These are phyloP conservation scores for Drosophila biarmipes DNA, from an alignment of 1,140 invertebrate genomes.

Conservation along the genomic window DNA sequence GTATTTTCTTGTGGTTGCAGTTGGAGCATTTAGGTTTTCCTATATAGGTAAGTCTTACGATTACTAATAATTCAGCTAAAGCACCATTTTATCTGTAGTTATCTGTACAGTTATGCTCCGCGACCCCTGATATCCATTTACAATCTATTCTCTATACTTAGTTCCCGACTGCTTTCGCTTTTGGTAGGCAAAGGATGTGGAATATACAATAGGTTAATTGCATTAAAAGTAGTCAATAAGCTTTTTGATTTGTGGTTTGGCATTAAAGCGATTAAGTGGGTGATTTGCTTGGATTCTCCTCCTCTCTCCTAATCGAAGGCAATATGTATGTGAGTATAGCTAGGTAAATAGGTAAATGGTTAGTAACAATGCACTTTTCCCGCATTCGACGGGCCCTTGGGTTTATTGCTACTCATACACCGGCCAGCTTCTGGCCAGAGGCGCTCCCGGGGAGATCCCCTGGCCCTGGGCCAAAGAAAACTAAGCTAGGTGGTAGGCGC, in stretches of 20 bases:
- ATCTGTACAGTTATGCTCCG: constrained; percentile 55
- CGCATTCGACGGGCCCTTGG: constrained; percentile 49
- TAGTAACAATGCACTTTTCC: constrained; percentile 62
- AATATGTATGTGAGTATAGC: constrained; percentile 47
- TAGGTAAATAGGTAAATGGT: constrained; percentile 48
- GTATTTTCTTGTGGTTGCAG: constrained; percentile 24
- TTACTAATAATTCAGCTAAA: constrained; percentile 84
- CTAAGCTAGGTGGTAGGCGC: constrained; percentile 62
- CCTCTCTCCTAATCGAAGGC: constrained; percentile 43
- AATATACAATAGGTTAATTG: constrained; percentile 17
- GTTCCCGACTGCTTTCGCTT: constrained; percentile 11
- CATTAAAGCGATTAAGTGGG: constrained; percentile 71
- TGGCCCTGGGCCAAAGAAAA: constrained; percentile 60
- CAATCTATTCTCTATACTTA: constrained; percentile 21
- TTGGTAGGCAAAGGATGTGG: constrained; percentile 26
- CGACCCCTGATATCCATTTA: constrained; percentile 36
- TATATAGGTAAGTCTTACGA: constrained; percentile 64
- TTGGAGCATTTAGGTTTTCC: constrained; percentile 40
- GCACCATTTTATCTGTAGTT: constrained; percentile 78
- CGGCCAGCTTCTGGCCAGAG: constrained; percentile 14
- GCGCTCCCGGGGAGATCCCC: constrained; percentile 1
- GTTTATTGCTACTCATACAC: constrained; percentile 63
- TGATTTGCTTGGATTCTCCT: constrained; percentile 46
- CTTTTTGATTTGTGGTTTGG: constrained; percentile 73
- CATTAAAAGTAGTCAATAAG: constrained; percentile 68